Conservation (phyloP, 2,797 vertebrate species). For the Anolis apletophallus region DNA sequence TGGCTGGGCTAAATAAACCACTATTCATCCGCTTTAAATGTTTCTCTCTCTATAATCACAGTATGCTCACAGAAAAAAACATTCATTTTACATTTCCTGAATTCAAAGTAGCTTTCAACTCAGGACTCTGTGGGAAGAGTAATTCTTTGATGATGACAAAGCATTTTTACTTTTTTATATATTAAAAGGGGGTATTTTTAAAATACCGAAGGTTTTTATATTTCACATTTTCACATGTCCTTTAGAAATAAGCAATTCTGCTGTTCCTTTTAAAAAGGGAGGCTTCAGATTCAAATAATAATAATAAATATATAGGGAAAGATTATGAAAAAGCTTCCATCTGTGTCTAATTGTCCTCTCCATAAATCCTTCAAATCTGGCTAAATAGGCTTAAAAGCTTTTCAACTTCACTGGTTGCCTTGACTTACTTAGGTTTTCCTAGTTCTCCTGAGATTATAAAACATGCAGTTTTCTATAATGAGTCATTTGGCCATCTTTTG, state of each 20-base stretch:
- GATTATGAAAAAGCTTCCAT: neutral
- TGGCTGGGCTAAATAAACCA: slow-evolving; percentile 31
- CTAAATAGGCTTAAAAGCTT: neutral
- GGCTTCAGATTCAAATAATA: neutral
- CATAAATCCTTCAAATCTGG: neutral
- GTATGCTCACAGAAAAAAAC: neutral
- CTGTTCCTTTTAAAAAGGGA: neutral
- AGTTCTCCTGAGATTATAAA: neutral
- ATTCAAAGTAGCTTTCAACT: slow-evolving; percentile 19
- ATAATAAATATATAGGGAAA: neutral
- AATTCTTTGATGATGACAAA: slow-evolving; percentile 20
- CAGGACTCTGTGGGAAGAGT: slow-evolving; percentile 32
- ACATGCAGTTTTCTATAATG: neutral
- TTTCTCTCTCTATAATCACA: slow-evolving; percentile 31
- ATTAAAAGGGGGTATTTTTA: slow-evolving; percentile 37
- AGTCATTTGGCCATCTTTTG: neutral
- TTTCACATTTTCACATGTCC: slow-evolving; percentile 16
- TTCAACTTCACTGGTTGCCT: neutral
- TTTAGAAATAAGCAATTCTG: neutral
- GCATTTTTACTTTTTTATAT: slow-evolving; percentile 15
- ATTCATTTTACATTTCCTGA: slow-evolving; percentile 18
- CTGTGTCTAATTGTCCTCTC: neutral
- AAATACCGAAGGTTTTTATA: slow-evolving; percentile 8
- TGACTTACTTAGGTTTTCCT: neutral
- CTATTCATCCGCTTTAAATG: slow-evolving; percentile 35